Evolutionary conservation across 1,140 invertebrate species (phyloP), one percentile per base, ranked within the genome.

Genomic region (Micrasema minimum): DNA sequence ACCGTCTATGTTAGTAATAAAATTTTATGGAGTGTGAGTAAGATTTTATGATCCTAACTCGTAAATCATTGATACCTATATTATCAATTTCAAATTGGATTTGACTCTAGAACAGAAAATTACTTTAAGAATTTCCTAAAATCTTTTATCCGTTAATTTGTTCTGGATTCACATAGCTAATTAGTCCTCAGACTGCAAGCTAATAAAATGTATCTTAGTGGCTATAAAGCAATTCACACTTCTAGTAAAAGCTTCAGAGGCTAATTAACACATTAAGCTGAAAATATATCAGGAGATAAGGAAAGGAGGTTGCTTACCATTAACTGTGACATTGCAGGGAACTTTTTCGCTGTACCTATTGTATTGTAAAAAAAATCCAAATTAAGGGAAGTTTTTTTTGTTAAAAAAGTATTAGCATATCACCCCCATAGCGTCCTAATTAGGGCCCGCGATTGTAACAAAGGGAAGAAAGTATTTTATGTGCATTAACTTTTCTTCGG

Each of bases 401-500:
- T 66, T 72, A 72, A 66, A n/a, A 69, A 71, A 69, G 37, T 18
- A 75, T 75, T 75, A 51, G 74, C 74, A 75, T 75, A 75, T 75
- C 70, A 72, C 74, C 73, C 66, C 66, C 67, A 48, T 69, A 74
- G 69, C 64, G 74, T 66, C 61, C 74, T 75, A 75, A 75, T 75
- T 75, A 75, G 69, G 61, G 7, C 69, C 66, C 67, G 69, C 41
- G 72, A 72, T 41, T 69, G 69, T 66, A 51, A 69, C 73, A 72
- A 72, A 75, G 69, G 69, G 26, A 70, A 62, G 22, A 62, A 75
- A 75, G 69, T 70, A 74, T 74, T 74, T 71, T 72, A 69, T 69
- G 69, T 69, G 66, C 69, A 75, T 75, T 75, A 75, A 72, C 73
- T 69, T 71, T 71, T 65, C 69, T 69, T 69, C 66, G 18, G 43